Evolutionary conservation across 2,888 invertebrate species (phyloP).

Genomic region (Mechanitis messenoides): DNA sequence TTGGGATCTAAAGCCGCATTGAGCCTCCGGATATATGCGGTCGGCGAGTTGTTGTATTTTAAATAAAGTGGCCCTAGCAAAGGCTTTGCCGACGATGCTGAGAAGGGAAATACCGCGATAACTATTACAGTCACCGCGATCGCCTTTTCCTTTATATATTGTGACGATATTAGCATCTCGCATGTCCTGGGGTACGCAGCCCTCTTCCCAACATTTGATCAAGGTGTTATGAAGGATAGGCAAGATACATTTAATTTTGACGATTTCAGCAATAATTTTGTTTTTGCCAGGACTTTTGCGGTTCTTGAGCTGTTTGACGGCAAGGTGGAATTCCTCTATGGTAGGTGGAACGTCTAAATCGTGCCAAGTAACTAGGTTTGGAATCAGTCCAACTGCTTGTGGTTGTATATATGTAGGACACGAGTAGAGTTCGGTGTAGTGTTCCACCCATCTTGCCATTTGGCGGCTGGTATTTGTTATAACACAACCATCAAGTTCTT

Average conservation of each 20-base stretch:
- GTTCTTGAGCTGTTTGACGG: slow-evolving; percentile 7
- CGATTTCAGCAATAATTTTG: slow-evolving; percentile 10
- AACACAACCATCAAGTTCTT: slow-evolving; percentile 15
- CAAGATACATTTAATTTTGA: not conserved
- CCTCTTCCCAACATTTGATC: too few species aligned
- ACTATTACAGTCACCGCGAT: too few species aligned
- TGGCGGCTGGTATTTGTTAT: slow-evolving; percentile 4
- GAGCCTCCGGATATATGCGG: too few species aligned
- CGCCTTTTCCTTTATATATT: too few species aligned
- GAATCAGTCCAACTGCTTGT: not conserved
- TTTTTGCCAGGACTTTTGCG: slow-evolving; percentile 14
- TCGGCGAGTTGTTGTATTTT: too few species aligned
- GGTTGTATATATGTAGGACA: not conserved
- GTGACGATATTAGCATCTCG: too few species aligned
- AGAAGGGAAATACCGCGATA: too few species aligned
- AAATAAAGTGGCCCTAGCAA: too few species aligned
- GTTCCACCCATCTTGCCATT: slow-evolving; percentile 3
- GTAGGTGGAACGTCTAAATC: slow-evolving; percentile 5
- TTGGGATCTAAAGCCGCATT: too few species aligned
- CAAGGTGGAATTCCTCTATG: slow-evolving; percentile 3
- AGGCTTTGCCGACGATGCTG: too few species aligned
- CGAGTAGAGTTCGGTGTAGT: slow-evolving; percentile 11
- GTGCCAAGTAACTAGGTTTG: slow-evolving; percentile 5
- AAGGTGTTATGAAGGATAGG: slow-evolving; percentile 6
- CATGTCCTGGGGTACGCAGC: too few species aligned